Conservation (phyloP, 2,797 vertebrate genomes). For the Pseudochirops cupreus region DNA sequence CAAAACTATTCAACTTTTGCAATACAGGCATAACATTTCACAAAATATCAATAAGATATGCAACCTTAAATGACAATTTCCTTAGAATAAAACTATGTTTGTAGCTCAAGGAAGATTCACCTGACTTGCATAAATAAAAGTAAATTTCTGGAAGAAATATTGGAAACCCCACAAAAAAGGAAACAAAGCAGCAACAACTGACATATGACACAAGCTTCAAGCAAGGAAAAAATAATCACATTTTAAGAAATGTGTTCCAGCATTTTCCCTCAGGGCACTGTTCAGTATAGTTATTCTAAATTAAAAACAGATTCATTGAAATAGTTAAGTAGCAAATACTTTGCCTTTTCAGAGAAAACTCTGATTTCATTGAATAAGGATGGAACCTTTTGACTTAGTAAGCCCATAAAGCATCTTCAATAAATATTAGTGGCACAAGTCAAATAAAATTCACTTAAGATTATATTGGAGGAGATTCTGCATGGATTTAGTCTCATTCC, state of each 20-base stretch:
- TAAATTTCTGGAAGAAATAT: slow-evolving; percentile 84
- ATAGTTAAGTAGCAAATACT: slow-evolving; percentile 68
- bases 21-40: slow-evolving; percentile 86
- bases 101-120: slow-evolving; percentile 83
- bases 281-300: slow-evolving; percentile 78
- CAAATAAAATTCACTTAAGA: background rate
- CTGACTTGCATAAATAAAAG: slow-evolving; percentile 86
- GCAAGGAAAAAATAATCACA: slow-evolving; percentile 82
- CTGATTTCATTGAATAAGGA: slow-evolving; percentile 73
- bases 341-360: slow-evolving; percentile 54
- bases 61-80: slow-evolving; percentile 85
- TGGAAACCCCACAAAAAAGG: slow-evolving; percentile 77
- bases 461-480: background rate
- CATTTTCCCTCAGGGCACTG: slow-evolving; percentile 78
- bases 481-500: background rate
- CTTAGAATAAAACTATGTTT: slow-evolving; percentile 82
- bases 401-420: slow-evolving; percentile 61
- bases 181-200: slow-evolving; percentile 82
- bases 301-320: slow-evolving; percentile 78
- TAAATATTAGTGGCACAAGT: slow-evolving; percentile 49
- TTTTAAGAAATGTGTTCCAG: slow-evolving; percentile 83
- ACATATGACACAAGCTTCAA: slow-evolving; percentile 84
- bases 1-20: slow-evolving; percentile 86
- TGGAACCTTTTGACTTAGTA: slow-evolving; percentile 35
- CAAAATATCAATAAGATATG: slow-evolving; percentile 87